Evolutionary conservation across 2,113 vertebrate genomes (phyloP).

Genomic region (Laticauda laticaudata): DNA sequence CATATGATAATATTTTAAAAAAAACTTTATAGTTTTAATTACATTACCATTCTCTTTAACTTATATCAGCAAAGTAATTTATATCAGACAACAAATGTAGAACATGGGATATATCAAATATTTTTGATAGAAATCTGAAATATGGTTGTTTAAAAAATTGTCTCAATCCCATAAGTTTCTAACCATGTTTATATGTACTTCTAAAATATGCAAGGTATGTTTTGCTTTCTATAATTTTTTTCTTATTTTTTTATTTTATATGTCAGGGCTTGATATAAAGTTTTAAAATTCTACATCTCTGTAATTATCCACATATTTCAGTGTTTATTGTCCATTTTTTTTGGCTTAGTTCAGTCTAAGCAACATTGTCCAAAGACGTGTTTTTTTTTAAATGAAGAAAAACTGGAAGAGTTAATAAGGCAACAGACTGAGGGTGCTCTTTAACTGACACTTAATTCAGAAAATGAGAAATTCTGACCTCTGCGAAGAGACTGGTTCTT

Average conservation of each 20-base stretch:
- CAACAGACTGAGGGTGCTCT: conserved; percentile 18
- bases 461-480: conserved; percentile 4
- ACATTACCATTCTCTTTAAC: background rate
- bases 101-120: background rate
- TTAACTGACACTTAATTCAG: conserved; percentile 11
- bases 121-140: background rate
- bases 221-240: background rate
- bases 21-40: background rate
- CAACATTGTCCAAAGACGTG: background rate
- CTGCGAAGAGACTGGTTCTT: conserved; percentile 6
- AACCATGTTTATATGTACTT: background rate
- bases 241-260: background rate
- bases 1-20: too few relatives aligned
- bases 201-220: background rate
- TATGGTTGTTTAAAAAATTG: background rate
- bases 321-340: background rate
- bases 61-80: background rate
- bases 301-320: background rate
- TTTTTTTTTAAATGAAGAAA: background rate
- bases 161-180: background rate
- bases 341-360: background rate
- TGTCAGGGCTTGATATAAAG: background rate
- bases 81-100: background rate
- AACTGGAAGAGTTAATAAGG: background rate
- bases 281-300: background rate